Base-by-base conservation (phyloP, 2,797 vertebrate genomes). In the Zenarchopterus dispar region DNA sequence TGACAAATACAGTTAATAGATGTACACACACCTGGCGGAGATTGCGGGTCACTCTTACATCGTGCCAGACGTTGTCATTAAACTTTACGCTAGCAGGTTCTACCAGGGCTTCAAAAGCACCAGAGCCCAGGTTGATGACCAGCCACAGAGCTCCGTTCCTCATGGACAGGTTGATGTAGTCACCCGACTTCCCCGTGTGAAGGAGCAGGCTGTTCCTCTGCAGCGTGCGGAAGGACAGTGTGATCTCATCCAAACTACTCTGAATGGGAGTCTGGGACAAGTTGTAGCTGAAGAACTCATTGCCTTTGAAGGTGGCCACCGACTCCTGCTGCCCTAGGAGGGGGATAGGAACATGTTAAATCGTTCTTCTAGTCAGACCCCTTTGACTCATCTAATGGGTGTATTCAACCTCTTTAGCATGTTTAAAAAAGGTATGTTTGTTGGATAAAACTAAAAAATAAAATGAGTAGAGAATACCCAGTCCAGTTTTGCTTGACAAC, bases 231-330 rank as follows among this genome's bases (percentile, higher is more conserved):
- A 99, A 99, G 63, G 96, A 95, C 73, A 99, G 88, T 0, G 96
- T 96, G 92, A 99, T 95, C 94, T 99, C 97, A 4, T 99, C 97
- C 28, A 95, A 87, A 87, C 96, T 98, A 93, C 97, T 99, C 93
- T 97, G 97, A 90, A 98, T 98, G 41, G 97, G 96, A 61, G 93
- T 96, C 91, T 95, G 95, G 0, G 97, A 97, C 76, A 97, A 93
- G 93, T 99, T 96, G 84, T 97, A 99, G 94, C 96, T 98, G 95
- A 98, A 99, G 92, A 95, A 99, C 84, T 99, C 97, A 26, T 94
- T 95, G 84, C 97, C 97, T 80, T 94, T 94, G 92, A 96, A 97
- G 33, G 97, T 98, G 59, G 95, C 96, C 90, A 97, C 94, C 8
- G 95, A 97, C 86, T 97, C 96, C 75, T 94, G 93, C 84, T 95